Percentiles rank a stretch among this genome's conserved stretches.
These are phyloP conservation scores for Tigriopus japonicus DNA, from an alignment of 1,140 invertebrate genomes.

Conservation along the genomic window DNA sequence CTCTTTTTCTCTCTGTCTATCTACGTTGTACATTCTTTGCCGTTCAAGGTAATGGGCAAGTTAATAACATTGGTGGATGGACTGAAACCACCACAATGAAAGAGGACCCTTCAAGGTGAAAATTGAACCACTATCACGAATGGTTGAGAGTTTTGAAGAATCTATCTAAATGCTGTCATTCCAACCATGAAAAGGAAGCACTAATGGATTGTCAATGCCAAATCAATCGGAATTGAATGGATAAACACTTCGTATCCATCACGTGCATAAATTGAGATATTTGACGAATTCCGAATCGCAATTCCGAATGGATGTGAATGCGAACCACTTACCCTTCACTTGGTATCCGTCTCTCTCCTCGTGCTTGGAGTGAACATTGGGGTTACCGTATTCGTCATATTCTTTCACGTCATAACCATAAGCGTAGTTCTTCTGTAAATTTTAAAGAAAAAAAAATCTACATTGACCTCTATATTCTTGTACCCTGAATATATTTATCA, in stretches of 20 bases:
- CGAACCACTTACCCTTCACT: slow-evolving; percentile 3
- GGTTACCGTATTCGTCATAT: slow-evolving; percentile 15
- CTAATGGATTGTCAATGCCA: too few relatives aligned
- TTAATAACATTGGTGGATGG: too few relatives aligned
- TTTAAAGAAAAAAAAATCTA: background rate
- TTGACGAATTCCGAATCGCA: background rate
- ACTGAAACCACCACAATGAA: too few relatives aligned
- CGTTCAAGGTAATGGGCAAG: too few relatives aligned
- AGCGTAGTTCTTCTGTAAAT: slow-evolving; percentile 7
- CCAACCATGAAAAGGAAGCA: background rate
- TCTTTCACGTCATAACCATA: slow-evolving; percentile 13
- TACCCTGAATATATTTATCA: background rate
- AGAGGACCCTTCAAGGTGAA: too few relatives aligned
- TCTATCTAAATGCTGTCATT: background rate
- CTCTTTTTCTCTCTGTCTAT: too few relatives aligned
- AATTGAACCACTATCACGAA: too few relatives aligned
- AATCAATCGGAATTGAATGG: too few relatives aligned
- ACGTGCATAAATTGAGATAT: background rate
- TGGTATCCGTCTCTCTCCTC: slow-evolving; percentile 1
- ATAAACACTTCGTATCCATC: background rate
- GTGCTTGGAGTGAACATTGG: slow-evolving; percentile 9
- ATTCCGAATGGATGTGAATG: background rate
- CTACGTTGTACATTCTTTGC: too few relatives aligned
- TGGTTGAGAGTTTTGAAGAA: too few relatives aligned
- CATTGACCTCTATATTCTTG: background rate